phyloP scores from a whole-genome alignment of 1,140 invertebrate species.

The Macrocentrus cingulum region DNA sequence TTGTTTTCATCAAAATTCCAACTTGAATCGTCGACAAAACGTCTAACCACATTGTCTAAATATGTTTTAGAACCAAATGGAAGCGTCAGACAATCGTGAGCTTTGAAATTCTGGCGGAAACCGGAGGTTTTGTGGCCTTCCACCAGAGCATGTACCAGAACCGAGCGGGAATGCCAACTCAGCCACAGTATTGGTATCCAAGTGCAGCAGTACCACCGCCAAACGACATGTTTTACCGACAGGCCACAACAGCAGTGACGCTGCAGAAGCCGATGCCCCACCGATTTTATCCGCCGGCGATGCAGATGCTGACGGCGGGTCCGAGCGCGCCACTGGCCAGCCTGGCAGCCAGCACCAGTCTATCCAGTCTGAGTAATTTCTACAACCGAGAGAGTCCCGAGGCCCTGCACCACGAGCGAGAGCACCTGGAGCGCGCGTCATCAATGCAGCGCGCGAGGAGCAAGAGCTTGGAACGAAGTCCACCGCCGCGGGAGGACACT shows the following conservation, averaged over 20 bases:
- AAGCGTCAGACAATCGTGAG: slow-evolving; percentile 98
- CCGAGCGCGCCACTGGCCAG: slow-evolving; percentile 64
- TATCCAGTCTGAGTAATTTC: slow-evolving; percentile 67
- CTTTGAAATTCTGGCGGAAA: slow-evolving; percentile 92
- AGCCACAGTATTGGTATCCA: slow-evolving; percentile 63
- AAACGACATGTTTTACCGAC: slow-evolving; percentile 79
- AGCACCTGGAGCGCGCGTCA: slow-evolving; percentile 40
- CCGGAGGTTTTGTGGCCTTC: slow-evolving; percentile 94
- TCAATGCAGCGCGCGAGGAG: slow-evolving; percentile 45
- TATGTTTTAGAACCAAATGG: slow-evolving; percentile 93
- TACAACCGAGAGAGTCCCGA: slow-evolving; percentile 63
- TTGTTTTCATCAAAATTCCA: background rate
- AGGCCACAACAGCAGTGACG: slow-evolving; percentile 71
- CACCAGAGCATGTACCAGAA: slow-evolving; percentile 87
- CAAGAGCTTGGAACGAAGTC: slow-evolving; percentile 56
- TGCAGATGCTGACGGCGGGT: slow-evolving; percentile 65
- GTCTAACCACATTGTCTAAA: slow-evolving; percentile 47
- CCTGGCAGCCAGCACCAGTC: slow-evolving; percentile 62
- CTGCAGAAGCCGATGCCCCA: slow-evolving; percentile 88
- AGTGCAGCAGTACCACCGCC: slow-evolving; percentile 65
- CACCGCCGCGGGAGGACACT: slow-evolving; percentile 48
- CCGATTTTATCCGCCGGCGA: slow-evolving; percentile 68
- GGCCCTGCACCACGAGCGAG: slow-evolving; percentile 50
- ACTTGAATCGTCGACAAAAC: background rate
- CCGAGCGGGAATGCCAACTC: slow-evolving; percentile 54